Evolutionary conservation across 1,140 invertebrate species (phyloP).

Genomic region (Steinernema feltiae): DNA sequence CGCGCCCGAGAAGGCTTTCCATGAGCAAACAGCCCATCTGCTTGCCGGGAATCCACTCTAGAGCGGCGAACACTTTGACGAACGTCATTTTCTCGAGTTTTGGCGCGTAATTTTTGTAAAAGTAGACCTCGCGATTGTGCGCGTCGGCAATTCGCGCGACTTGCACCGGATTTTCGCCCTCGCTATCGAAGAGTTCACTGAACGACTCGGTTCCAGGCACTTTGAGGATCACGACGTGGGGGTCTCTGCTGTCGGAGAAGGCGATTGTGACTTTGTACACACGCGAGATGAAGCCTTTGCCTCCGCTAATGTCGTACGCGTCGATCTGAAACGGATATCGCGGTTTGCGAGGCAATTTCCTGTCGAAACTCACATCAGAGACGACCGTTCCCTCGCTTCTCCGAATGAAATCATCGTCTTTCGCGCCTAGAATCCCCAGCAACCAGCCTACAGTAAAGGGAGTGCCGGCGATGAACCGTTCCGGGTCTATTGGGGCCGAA

Average conservation of each 20-base stretch:
- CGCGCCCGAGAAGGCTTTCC: neutral
- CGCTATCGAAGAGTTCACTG: neutral
- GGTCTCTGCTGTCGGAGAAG: neutral
- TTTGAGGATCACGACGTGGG: neutral
- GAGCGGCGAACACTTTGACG: neutral
- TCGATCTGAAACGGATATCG: neutral
- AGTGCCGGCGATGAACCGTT: no score
- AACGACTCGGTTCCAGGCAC: constrained; percentile 1
- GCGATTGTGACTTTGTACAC: neutral
- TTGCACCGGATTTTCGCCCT: neutral
- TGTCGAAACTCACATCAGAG: neutral
- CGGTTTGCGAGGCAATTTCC: neutral
- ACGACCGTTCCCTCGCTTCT: neutral
- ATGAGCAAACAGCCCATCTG: neutral
- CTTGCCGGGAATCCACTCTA: constrained; percentile 1
- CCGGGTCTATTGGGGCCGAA: no score
- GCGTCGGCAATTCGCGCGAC: neutral
- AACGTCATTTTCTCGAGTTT: neutral
- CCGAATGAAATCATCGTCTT: neutral
- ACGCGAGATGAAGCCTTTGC: neutral
- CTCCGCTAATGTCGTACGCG: neutral
- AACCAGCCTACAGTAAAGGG: neutral
- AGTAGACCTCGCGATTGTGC: constrained; percentile 6
- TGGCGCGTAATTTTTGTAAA: neutral
- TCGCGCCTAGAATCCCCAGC: neutral